Base-by-base conservation (phyloP, 2,888 invertebrate genomes). In the Diloba caeruleocephala region DNA sequence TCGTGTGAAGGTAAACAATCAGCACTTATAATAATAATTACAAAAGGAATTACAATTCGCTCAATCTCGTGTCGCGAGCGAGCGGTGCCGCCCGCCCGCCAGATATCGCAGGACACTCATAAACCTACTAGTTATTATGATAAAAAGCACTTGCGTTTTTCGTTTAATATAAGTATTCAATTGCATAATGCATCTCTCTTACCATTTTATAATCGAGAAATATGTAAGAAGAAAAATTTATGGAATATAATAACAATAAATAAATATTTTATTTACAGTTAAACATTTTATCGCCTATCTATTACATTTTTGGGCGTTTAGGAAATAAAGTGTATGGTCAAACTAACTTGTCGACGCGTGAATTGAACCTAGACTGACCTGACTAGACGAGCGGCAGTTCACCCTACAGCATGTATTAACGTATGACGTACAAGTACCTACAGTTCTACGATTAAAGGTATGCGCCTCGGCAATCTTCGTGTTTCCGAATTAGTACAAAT, bases 231-330 rank as follows among this genome's bases (percentile, higher is more conserved):
- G 89, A 90, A 89, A 88, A 84, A 79, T 85, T 87, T 87, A 89
- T 88, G 89, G 90, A 90, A 91, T 90, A 92, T 90, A 82, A 89
- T 89, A 93, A 93, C 91, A 91, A 87, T 88, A 92, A 93, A 93
- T 93, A 92, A 92, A 90, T 89, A 88, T 92, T 88, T 92, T 93
- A 93, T 92, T 90, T 92, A 93, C 92, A 93, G 84, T 87, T 82
- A 87, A 90, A 86, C 83, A 76, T 87, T 89, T 90, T 88, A 87
- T 89, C 84, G 85, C 91, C 92, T 91, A 92, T 89, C 90, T 92
- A 92, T 90, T 85, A 83, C 79, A 81, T 74, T 74, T 76, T 85
- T 71, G 82, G 88, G 86, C 84, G 82, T 79, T 78, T 74, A 76
- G 76, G 73, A 87, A 85, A 85, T 78, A 61, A 82, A 82, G 67